Conservation (phyloP, 2,888 invertebrate species). For the Linnaemya tessellans region DNA sequence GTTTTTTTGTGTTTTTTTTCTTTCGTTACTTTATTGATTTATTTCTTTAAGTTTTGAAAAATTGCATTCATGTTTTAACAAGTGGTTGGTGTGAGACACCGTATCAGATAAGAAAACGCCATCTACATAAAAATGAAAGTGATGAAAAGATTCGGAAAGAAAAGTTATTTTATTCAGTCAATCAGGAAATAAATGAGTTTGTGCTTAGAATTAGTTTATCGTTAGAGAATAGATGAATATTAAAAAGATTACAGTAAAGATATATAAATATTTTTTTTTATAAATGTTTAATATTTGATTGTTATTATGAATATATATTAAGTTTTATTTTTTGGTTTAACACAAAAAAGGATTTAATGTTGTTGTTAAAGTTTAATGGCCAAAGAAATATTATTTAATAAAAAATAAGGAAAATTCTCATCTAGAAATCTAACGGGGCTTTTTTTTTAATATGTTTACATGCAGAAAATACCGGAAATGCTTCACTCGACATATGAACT, state of each 20-base stretch:
- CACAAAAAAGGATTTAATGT: constrained; percentile 41
- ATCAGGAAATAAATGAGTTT: constrained; percentile 44
- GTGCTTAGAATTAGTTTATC: constrained; percentile 8
- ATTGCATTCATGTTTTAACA: constrained; percentile 74
- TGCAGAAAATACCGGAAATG: too few species aligned
- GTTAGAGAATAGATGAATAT: constrained; percentile 27
- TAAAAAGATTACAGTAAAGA: constrained; percentile 6
- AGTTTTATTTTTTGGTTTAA: not conserved
- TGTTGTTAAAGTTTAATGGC: not conserved
- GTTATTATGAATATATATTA: too few species aligned
- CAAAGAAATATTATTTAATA: not conserved
- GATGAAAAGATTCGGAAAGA: constrained; percentile 75
- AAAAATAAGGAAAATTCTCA: too few species aligned
- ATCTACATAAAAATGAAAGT: constrained; percentile 75
- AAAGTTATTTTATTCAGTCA: constrained; percentile 54
- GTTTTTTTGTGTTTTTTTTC: too few species aligned
- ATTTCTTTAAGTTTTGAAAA: constrained; percentile 7
- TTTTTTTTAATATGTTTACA: too few species aligned
- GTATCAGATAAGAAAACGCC: constrained; percentile 79
- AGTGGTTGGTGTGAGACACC: constrained; percentile 79
- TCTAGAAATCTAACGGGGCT: too few species aligned
- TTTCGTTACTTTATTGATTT: constrained; percentile 16
- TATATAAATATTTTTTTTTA: not conserved
- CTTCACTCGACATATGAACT: too few species aligned
- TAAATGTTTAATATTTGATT: too few species aligned